Evolutionary conservation across 1,140 invertebrate species (phyloP).

Genomic region (Eriosoma lanigerum): DNA sequence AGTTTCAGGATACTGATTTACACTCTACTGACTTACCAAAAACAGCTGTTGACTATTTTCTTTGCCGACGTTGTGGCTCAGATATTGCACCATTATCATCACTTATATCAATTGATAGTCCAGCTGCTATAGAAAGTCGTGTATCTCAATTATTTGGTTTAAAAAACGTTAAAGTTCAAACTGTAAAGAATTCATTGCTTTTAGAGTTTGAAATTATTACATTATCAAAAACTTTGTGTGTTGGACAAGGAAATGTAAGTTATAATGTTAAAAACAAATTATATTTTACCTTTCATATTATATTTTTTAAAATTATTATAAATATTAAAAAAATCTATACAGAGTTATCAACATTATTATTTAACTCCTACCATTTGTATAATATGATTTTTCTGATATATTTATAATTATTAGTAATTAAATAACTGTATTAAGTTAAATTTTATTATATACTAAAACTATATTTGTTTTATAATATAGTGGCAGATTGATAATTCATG

Average conservation of each 20-base stretch:
- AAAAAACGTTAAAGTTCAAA: constrained; percentile 53
- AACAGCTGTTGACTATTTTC: constrained; percentile 51
- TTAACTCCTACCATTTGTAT: too few species aligned
- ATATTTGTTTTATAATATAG: too few species aligned
- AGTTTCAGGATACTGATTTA: constrained; percentile 35
- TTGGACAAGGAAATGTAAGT: constrained; percentile 53
- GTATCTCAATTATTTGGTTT: constrained; percentile 53
- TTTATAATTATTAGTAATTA: too few species aligned
- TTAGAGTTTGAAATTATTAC: constrained; percentile 54
- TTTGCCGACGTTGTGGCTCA: constrained; percentile 54
- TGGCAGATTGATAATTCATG: constrained; percentile 57
- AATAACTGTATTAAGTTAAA: too few species aligned
- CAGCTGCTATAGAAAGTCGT: constrained; percentile 47
- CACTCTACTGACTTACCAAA: not conserved
- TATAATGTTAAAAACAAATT: not conserved
- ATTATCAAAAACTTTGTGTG: constrained; percentile 52
- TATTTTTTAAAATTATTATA: too few species aligned
- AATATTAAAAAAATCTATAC: too few species aligned
- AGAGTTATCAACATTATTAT: too few species aligned
- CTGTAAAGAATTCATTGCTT: constrained; percentile 53
- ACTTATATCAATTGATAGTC: constrained; percentile 52
- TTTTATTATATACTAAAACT: too few species aligned
- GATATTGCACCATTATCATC: constrained; percentile 53
- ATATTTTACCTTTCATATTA: not conserved
- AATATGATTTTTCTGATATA: too few species aligned